Conservation (phyloP, 2,797 vertebrate genomes). For the Argya squamiceps region DNA sequence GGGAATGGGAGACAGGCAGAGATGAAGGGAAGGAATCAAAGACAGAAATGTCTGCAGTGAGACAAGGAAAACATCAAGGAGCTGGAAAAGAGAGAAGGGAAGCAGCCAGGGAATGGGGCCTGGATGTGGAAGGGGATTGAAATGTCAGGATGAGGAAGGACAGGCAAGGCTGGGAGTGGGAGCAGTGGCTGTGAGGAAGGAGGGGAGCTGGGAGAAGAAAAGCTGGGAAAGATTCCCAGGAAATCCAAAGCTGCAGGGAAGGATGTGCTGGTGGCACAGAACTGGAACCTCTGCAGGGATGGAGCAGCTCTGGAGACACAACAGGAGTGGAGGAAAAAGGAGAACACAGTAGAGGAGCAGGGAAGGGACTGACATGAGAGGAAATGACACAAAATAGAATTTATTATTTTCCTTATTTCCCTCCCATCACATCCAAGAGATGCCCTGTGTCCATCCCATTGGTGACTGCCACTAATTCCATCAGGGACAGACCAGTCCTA, state of each 20-base stretch:
- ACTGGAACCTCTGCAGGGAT: neutral
- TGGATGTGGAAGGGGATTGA: neutral
- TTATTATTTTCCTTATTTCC: neutral
- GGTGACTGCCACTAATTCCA: neutral
- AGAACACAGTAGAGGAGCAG: neutral
- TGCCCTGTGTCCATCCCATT: neutral
- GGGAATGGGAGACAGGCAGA: neutral
- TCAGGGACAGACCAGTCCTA: rapidly evolving
- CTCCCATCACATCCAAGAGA: neutral
- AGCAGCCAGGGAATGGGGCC: neutral
- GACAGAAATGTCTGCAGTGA: neutral
- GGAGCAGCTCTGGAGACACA: neutral
- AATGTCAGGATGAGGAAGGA: neutral
- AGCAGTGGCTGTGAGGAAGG: neutral
- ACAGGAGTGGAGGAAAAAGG: neutral
- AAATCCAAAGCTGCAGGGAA: neutral
- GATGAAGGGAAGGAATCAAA: neutral
- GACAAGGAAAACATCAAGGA: neutral
- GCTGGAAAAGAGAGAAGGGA: neutral
- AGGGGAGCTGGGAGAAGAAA: neutral
- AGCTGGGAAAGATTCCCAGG: neutral
- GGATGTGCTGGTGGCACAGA: neutral
- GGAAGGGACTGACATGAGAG: neutral
- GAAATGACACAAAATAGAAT: rapidly evolving
- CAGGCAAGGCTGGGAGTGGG: neutral